Evolutionary conservation across 2,113 vertebrate genomes (phyloP).

Genomic region (Neopipo cinnamomea): DNA sequence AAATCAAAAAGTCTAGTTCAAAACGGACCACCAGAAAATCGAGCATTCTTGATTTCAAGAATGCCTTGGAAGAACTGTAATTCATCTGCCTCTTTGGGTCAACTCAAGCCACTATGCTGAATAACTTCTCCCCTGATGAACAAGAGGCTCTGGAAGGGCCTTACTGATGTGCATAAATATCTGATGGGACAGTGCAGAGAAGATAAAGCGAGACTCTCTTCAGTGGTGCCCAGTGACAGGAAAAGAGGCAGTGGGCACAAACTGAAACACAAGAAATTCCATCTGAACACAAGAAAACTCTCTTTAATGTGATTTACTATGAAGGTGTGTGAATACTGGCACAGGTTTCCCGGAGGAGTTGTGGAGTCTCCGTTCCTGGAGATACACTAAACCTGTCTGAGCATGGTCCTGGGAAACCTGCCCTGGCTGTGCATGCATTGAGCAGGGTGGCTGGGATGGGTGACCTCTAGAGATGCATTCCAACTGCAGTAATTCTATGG

Average conservation of each 20-base stretch:
- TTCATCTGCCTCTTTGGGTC: not conserved
- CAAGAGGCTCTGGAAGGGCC: not conserved
- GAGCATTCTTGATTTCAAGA: not conserved
- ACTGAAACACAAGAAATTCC: not conserved
- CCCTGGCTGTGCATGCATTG: not conserved
- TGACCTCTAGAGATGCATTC: not conserved
- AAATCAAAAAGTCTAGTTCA: not conserved
- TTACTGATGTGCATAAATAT: not conserved
- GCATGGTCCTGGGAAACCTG: not conserved
- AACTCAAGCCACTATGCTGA: not conserved
- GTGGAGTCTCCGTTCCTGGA: not conserved
- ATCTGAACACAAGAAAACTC: not conserved
- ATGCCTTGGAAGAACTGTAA: not conserved
- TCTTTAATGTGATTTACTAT: not conserved
- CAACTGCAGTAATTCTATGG: not conserved
- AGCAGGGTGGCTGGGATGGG: not conserved
- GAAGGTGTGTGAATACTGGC: not conserved
- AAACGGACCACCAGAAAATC: not conserved
- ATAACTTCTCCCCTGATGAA: not conserved
- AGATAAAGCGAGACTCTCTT: not conserved
- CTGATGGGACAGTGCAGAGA: not conserved
- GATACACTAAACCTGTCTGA: not conserved
- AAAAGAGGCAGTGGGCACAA: not conserved
- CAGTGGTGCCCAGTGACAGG: not conserved
- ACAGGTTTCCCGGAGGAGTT: not conserved